Evolutionary conservation across 23 tunicate species (phyloP).

Genomic region (Aplidium turbinatum): DNA sequence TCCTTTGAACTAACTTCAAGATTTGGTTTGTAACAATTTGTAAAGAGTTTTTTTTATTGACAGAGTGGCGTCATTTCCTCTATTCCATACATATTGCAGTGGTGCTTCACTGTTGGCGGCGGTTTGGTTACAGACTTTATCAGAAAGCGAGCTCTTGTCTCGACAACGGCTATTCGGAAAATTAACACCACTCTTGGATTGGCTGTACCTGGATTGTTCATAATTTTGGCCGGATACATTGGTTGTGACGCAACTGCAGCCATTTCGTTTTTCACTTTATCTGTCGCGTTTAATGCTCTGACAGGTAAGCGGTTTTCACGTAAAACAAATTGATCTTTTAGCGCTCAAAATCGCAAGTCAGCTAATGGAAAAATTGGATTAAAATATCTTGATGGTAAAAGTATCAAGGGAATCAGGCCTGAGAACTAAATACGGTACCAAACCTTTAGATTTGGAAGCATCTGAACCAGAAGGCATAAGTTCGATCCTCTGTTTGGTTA

Average conservation of each 20-base stretch:
- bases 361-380: too few relatives aligned
- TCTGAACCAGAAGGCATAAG: too few relatives aligned
- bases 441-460: too few relatives aligned
- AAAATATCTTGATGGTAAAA: too few relatives aligned
- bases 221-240: slow-evolving; percentile 71
- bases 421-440: too few relatives aligned
- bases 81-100: slow-evolving; percentile 61
- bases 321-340: too few relatives aligned
- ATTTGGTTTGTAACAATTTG: too few relatives aligned
- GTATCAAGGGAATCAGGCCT: too few relatives aligned
- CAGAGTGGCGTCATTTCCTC: slow-evolving; percentile 67
- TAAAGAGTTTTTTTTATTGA: neutral
- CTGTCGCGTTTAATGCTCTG: slow-evolving; percentile 54
- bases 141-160: neutral
- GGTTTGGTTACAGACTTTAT: slow-evolving; percentile 62
- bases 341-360: too few relatives aligned
- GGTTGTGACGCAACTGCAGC: slow-evolving; percentile 67
- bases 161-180: slow-evolving; percentile 41
- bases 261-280: slow-evolving; percentile 55
- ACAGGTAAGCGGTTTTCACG: slow-evolving; percentile 61
- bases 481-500: too few relatives aligned
- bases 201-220: slow-evolving; percentile 50
- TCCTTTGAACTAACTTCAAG: too few relatives aligned
- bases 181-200: slow-evolving; percentile 68
- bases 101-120: slow-evolving; percentile 46